Evolutionary conservation across 1,140 invertebrate genomes (phyloP), one percentile per base, ranked within the genome.

Genomic region (Anadara kagoshimensis): DNA sequence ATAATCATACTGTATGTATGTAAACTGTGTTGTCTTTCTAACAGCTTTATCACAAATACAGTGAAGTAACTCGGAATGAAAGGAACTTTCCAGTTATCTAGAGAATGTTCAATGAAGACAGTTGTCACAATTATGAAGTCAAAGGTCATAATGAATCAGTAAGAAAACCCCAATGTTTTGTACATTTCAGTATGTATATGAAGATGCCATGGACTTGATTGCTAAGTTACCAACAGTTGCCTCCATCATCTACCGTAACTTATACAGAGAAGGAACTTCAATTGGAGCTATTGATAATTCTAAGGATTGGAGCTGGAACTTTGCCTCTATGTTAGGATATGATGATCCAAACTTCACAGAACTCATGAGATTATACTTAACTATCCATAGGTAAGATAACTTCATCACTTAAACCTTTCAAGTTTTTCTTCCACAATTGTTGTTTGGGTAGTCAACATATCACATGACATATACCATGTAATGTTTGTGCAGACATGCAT

Each of bases 201-300:
- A 99, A 90, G 97, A 99, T 89, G 92, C 95, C 22, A 97, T 99
- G 95, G 95, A 98, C 89, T 90, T 99, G 78, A 97, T 99, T 87
- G 97, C 97, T 45, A 99, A 99, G 89, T 89, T 99, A 77, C 96
- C 97, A 0, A 96, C 96, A 24, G 93, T 99, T 22, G 97, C 97
- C 12, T 96, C 97, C 1, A 96, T 96, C 5, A 98, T 99, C 75
- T 99, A 99, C 88, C 92, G 94, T 80, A 97, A 97, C 86, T 91
- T 95, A 24, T 97, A 95, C 90, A 92, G 93, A 76, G 94, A 95
- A 83, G 96, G 96, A 65, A 95, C 95, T 79, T 93, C 93, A 24
- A 94, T 97, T 64, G 94, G 94, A 20, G 93, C 95, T 1, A 96
- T 98, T 78, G 96, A 98, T 85, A 91, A 93, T 3, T 93, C 93